Base-by-base conservation (phyloP, 2,113 vertebrate species). In the Bufo bufo region DNA sequence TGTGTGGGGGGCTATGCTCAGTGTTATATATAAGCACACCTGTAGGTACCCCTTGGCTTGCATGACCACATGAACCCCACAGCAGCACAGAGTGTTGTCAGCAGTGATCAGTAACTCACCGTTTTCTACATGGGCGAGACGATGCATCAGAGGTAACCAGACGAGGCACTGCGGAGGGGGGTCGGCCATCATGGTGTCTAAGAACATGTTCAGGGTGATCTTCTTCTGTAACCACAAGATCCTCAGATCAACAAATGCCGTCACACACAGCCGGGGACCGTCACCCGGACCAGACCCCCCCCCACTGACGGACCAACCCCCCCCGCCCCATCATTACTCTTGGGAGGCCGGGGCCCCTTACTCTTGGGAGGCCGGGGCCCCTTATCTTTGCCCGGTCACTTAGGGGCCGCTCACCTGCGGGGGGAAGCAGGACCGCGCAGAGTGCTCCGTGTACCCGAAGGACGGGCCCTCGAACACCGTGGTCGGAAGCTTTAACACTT, bases 141-240 rank as follows among this genome's bases (percentile, higher is more conserved):
- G 96, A 93, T 99, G 98, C 97, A 99, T 95, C 92, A 99, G 98
- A 66, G 98, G 98, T 65, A 99, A 94, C 98, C 98, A 99, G 56
- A 99, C 98, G 91, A 99, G 97, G 96, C 97, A 99, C 95, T 99
- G 98, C 16, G 98, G 98, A 54, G 98, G 98, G 10, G 98, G 98
- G 49, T 99, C 98, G 0, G 97, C 97, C 97, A 97, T 99, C 93
- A 99, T 88, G 0, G 97, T 96, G 90, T 99, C 98, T 93, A 99
- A 91, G 92, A 99, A 99, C 90, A 95, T 97, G 93, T 99, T 99
- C 82, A 99, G 93, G 93, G 93, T 95, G 86, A 99, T 96, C 95
- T 99, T 99, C 91, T 97, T 99, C 98, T 99, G 94, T 87, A 88
- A 94, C 92, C 90, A 90, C 85, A 93, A 85, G 81, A 47, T 47